Percentiles rank a stretch among this genome's conserved stretches.
phyloP scores from a whole-genome alignment of 2,113 vertebrate genomes.

The Ceyx margarethae region DNA sequence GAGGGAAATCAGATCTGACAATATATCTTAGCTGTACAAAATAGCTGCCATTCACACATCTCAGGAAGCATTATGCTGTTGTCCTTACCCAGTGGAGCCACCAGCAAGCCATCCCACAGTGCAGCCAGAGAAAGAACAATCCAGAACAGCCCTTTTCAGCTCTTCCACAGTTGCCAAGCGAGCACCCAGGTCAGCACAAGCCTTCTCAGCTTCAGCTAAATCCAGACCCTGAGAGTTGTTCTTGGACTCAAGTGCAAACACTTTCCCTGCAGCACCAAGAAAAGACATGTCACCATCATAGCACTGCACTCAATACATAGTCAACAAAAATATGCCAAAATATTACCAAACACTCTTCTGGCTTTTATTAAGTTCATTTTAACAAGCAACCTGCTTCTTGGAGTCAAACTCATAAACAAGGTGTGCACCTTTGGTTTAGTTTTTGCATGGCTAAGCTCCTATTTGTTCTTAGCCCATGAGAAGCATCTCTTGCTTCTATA shows the following conservation, averaged over 20 bases:
- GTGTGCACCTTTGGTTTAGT: background rate
- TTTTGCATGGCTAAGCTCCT: background rate
- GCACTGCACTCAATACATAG: background rate
- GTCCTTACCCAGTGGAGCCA: conserved; percentile 85
- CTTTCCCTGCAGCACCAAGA: conserved; percentile 79
- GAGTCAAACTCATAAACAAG: background rate
- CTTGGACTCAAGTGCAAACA: conserved; percentile 83
- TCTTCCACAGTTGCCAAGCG: conserved; percentile 84
- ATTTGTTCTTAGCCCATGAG: background rate
- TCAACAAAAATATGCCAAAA: background rate
- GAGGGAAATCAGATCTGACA: background rate
- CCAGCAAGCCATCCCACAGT: conserved; percentile 87
- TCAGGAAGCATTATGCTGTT: background rate
- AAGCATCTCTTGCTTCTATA: background rate
- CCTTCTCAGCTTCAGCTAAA: conserved; percentile 75
- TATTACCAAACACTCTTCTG: background rate
- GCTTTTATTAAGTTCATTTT: background rate
- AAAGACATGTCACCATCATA: background rate
- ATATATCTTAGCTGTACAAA: background rate
- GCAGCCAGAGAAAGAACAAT: conserved; percentile 84
- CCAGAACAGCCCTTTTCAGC: conserved; percentile 81
- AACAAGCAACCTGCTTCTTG: background rate
- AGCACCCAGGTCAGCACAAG: conserved; percentile 78
- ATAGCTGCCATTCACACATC: background rate
- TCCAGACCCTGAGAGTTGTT: conserved; percentile 76